Conservation (phyloP, 2,888 invertebrate species). For the Neocrepidodera transversa region DNA sequence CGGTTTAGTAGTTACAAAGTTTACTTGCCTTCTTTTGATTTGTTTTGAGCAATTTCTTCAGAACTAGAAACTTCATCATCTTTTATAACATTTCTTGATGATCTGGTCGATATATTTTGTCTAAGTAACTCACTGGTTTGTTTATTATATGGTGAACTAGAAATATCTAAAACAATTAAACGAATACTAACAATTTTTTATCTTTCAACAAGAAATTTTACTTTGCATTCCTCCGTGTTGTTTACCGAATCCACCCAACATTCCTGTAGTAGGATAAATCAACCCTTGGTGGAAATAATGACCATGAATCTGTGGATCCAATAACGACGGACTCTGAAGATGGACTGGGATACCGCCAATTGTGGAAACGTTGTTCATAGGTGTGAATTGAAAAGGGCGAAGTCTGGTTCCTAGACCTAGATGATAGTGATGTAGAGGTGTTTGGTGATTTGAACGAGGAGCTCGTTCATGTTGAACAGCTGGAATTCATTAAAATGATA, state of each 20-base stretch:
- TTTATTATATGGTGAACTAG: constrained; percentile 44
- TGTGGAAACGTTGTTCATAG: constrained; percentile 46
- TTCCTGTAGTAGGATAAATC: constrained; percentile 51
- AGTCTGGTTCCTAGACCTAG: constrained; percentile 51
- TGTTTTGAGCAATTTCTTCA: constrained; percentile 66
- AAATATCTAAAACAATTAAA: constrained; percentile 32
- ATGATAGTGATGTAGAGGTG: constrained; percentile 55
- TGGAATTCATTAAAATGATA: too few relatives aligned
- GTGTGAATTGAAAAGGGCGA: constrained; percentile 50
- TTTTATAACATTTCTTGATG: constrained; percentile 59
- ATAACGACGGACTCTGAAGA: constrained; percentile 47
- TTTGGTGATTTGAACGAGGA: constrained; percentile 67
- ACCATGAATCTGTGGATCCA: constrained; percentile 43
- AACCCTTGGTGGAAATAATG: constrained; percentile 57
- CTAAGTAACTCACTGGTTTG: not conserved
- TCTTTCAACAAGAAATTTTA: not conserved
- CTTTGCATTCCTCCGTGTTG: constrained; percentile 48
- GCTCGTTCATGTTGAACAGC: constrained; percentile 93
- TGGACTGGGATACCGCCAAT: constrained; percentile 54
- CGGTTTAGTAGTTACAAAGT: not conserved
- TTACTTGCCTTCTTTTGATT: constrained; percentile 35
- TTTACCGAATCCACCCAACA: constrained; percentile 58
- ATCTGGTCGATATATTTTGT: constrained; percentile 13
- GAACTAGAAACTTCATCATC: constrained; percentile 81
- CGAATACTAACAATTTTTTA: not conserved